Percentiles rank a stretch among this genome's conserved stretches.
Conservation (phyloP, 1,140 invertebrate genomes). For the Monomorium pharaonis region DNA sequence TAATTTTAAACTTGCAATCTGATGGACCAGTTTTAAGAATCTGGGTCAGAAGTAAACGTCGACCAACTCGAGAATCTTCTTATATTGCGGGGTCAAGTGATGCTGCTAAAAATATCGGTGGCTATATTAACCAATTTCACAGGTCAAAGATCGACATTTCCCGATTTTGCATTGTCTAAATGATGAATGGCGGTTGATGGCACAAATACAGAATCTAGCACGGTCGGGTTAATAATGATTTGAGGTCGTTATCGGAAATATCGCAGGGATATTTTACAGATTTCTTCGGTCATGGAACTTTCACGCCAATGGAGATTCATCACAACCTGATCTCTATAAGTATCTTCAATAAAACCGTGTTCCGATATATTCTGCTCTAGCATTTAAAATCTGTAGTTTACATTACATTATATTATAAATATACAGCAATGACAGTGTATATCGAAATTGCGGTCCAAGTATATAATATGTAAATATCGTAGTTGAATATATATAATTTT, state of each 20-base stretch:
- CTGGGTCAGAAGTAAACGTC: conserved; percentile 61
- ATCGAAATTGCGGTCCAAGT: too few species aligned
- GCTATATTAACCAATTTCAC: background rate
- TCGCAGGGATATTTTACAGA: conserved; percentile 21
- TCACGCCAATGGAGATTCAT: background rate
- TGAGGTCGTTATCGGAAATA: conserved; percentile 41
- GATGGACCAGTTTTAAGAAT: conserved; percentile 12
- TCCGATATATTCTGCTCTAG: too few species aligned
- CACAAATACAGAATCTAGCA: conserved; percentile 40
- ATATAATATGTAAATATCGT: background rate
- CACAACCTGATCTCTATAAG: too few species aligned
- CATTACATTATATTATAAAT: too few species aligned
- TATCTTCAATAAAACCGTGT: too few species aligned
- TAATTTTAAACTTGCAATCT: background rate
- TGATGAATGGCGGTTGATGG: conserved; percentile 38
- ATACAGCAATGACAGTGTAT: too few species aligned
- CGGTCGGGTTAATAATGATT: conserved; percentile 27
- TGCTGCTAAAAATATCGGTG: conserved; percentile 40
- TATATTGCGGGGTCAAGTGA: conserved; percentile 4
- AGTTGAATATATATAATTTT: background rate
- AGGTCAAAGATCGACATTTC: conserved; percentile 10
- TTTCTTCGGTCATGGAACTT: background rate
- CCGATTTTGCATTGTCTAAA: conserved; percentile 24
- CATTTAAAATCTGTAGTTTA: too few species aligned
- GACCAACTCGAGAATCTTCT: conserved; percentile 5